These are phyloP conservation scores for Bilobella aurantiaca DNA, from an alignment of 1,140 invertebrate species.

Conservation along the genomic window DNA sequence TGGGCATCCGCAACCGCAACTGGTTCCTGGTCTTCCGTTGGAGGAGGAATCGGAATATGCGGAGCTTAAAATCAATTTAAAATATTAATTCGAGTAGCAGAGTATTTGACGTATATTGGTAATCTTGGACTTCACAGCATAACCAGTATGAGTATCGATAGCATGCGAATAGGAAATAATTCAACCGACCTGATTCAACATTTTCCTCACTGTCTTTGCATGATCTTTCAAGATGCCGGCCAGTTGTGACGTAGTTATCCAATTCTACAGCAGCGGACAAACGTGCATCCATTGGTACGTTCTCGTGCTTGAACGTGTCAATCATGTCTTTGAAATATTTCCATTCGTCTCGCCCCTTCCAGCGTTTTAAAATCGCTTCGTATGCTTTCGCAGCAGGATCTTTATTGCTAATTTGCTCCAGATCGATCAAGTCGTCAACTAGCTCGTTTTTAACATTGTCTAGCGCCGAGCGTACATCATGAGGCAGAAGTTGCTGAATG, in stretches of 20 bases:
- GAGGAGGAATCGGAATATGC: too few species aligned
- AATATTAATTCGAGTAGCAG: too few species aligned
- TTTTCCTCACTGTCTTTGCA: too few species aligned
- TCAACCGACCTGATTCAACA: too few species aligned
- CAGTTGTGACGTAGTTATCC: not conserved
- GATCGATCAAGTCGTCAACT: not conserved
- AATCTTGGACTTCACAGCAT: too few species aligned
- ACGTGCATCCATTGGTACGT: not conserved
- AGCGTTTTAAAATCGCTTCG: not conserved
- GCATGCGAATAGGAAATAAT: too few species aligned
- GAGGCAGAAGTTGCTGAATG: not conserved
- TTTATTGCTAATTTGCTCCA: not conserved
- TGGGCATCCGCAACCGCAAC: too few species aligned
- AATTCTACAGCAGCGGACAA: not conserved
- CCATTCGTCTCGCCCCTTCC: not conserved
- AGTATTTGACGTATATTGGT: too few species aligned
- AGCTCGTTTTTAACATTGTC: not conserved
- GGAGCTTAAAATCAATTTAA: too few species aligned
- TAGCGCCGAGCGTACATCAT: not conserved
- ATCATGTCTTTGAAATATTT: not conserved
- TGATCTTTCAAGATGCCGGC: too few species aligned
- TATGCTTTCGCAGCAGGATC: not conserved
- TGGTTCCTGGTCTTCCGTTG: too few species aligned
- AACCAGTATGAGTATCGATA: too few species aligned
- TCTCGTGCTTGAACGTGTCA: not conserved